These are phyloP conservation scores for Seira sanloemensis DNA, from an alignment of 2,888 invertebrate genomes.

Conservation along the genomic window DNA sequence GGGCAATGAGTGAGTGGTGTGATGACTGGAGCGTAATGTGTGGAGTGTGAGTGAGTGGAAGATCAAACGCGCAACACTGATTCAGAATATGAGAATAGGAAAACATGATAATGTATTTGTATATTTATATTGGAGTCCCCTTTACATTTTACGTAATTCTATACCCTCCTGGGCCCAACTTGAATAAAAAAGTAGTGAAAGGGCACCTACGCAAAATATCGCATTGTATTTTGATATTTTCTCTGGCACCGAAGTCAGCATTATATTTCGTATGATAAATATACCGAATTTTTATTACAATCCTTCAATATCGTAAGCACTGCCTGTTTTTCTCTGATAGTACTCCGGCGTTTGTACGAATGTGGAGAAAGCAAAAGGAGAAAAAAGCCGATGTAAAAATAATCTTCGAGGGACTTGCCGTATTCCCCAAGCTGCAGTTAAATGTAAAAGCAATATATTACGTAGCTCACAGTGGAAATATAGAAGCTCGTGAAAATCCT, in stretches of 20 bases:
- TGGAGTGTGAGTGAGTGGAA: too few species aligned
- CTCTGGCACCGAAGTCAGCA: neutral
- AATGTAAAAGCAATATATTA: slow-evolving; percentile 66
- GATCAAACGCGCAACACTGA: too few species aligned
- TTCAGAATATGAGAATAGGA: neutral
- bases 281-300: neutral
- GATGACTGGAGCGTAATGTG: too few species aligned
- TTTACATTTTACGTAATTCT: slow-evolving; percentile 35
- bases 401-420: slow-evolving; percentile 73
- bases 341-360: slow-evolving; percentile 8
- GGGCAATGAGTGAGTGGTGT: too few species aligned
- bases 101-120: neutral
- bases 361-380: slow-evolving; percentile 38
- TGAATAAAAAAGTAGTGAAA: slow-evolving; percentile 40
- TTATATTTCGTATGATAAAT: neutral
- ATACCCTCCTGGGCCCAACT: slow-evolving; percentile 51
- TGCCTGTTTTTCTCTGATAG: slow-evolving; percentile 60
- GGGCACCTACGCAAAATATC: neutral
- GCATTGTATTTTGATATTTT: neutral
- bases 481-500: neutral
- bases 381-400: slow-evolving; percentile 71
- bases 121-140: neutral
- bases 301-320: slow-evolving; percentile 31
- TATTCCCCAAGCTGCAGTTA: slow-evolving; percentile 73
- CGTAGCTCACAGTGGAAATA: slow-evolving; percentile 36